phyloP scores from a whole-genome alignment of 2,113 vertebrate genomes.

The Nyctibius bracteatus region DNA sequence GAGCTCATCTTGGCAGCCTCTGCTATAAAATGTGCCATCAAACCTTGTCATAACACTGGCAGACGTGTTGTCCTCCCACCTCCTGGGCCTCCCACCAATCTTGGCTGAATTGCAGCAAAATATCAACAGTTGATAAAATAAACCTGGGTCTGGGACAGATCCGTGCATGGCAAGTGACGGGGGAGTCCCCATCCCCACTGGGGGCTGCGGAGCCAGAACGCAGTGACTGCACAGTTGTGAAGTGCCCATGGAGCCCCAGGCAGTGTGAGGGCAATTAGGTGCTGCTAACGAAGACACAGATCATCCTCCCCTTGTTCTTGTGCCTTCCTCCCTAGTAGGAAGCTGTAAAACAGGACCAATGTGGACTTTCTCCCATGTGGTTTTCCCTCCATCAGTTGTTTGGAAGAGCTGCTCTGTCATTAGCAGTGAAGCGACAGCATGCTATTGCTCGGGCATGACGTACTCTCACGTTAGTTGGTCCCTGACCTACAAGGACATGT shows the following conservation, averaged over 20 bases:
- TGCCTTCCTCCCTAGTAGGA: not conserved
- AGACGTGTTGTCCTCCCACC: not conserved
- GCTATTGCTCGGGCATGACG: accelerated
- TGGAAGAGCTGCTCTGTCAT: not conserved
- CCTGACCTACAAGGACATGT: not conserved
- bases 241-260: accelerated
- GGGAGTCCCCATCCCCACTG: not conserved
- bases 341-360: not conserved
- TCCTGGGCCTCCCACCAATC: not conserved
- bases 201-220: accelerated
- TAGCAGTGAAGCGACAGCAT: accelerated
- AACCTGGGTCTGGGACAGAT: not conserved
- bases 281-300: not conserved
- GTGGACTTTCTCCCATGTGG: not conserved
- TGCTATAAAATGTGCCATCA: not conserved
- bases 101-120: not conserved
- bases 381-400: not conserved
- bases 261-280: accelerated
- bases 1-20: conserved; percentile 23
- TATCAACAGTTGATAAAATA: not conserved
- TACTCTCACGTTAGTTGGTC: not conserved
- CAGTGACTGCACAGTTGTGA: not conserved
- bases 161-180: accelerated
- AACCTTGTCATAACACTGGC: conserved; percentile 37
- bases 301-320: not conserved